Evolutionary conservation across 2,888 invertebrate species (phyloP).

Genomic region (Lathronympha strigana): DNA sequence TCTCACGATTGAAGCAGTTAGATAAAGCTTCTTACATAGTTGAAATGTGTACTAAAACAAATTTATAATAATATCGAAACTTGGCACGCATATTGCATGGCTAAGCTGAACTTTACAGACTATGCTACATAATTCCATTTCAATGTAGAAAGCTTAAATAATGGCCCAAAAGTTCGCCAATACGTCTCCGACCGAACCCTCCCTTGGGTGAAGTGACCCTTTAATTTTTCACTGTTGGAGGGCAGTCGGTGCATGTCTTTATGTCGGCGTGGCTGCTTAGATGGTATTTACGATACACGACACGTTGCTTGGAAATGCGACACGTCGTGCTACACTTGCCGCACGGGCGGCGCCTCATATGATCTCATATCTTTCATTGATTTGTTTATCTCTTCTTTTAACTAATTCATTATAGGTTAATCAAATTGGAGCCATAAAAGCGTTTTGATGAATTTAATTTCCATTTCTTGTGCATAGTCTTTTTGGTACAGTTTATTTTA

Average conservation of each 20-base stretch:
- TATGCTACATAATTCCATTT: slow-evolving; percentile 11
- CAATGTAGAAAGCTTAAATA: slow-evolving; percentile 29
- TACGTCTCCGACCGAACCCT: slow-evolving; percentile 26
- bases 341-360: background rate
- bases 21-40: background rate
- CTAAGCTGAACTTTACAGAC: background rate
- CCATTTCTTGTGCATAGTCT: too few species aligned
- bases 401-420: too few species aligned
- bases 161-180: slow-evolving; percentile 33
- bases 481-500: too few species aligned
- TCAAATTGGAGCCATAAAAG: too few species aligned
- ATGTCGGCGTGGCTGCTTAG: slow-evolving; percentile 15
- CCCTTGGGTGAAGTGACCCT: slow-evolving; percentile 38
- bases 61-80: background rate
- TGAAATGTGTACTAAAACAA: background rate
- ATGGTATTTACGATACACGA: slow-evolving; percentile 15
- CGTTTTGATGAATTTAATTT: too few species aligned
- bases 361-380: background rate
- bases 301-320: slow-evolving; percentile 1
- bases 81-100: background rate
- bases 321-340: background rate
- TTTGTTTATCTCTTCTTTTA: too few species aligned
- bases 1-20: background rate
- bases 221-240: slow-evolving; percentile 33
- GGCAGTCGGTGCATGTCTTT: slow-evolving; percentile 27